A percentile compares a stretch with the other conserved stretches of the same genome.
Evolutionary conservation across 2,797 vertebrate genomes (phyloP).

Genomic region (Delichon dasypus): DNA sequence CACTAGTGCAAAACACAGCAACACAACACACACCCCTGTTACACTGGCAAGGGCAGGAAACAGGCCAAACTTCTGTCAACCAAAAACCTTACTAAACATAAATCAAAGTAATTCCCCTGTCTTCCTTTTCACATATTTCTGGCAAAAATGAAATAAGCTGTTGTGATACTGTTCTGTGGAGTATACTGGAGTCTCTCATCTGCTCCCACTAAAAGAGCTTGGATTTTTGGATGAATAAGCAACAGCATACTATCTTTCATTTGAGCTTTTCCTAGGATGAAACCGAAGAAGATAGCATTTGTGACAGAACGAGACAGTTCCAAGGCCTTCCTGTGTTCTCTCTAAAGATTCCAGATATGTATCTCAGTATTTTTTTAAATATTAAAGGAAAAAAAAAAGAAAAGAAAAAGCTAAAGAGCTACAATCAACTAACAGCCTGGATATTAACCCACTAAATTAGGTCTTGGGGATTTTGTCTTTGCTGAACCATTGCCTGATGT

Average conservation of each 20-base stretch:
- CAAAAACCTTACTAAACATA: not conserved
- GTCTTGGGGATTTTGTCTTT: not conserved
- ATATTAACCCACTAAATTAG: not conserved
- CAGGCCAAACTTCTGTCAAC: not conserved
- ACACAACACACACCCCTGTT: not conserved
- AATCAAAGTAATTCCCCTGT: not conserved
- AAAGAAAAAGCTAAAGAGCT: not conserved
- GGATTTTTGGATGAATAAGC: not conserved
- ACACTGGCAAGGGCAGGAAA: not conserved
- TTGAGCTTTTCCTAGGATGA: not conserved
- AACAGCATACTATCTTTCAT: not conserved
- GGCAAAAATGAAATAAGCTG: not conserved
- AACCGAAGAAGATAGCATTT: not conserved
- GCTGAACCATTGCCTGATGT: not conserved
- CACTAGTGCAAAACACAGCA: not conserved
- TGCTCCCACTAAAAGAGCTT: not conserved
- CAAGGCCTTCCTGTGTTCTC: not conserved
- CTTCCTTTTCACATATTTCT: not conserved
- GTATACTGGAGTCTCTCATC: not conserved
- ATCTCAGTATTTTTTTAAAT: not conserved
- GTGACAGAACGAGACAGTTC: not conserved
- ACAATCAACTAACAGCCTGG: not conserved
- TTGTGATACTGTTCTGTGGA: not conserved
- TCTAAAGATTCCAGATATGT: not conserved
- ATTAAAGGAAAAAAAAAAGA: too few species aligned